Evolutionary conservation across 2,797 vertebrate genomes (phyloP).

Genomic region (Rhynchonycteris naso): DNA sequence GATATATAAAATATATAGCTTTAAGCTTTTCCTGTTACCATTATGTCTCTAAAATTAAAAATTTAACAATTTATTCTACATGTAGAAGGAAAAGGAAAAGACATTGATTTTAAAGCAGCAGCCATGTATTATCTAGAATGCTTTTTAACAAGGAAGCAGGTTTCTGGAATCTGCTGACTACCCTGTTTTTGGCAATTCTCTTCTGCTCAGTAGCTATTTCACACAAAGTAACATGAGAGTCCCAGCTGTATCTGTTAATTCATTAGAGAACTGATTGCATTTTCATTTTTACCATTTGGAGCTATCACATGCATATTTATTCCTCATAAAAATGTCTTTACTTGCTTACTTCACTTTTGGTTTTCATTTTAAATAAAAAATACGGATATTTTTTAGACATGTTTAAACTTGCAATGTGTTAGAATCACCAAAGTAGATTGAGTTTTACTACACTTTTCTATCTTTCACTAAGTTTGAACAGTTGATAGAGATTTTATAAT

Average conservation of each 20-base stretch:
- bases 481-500: slow-evolving; percentile 28
- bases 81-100: slow-evolving; percentile 34
- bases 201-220: slow-evolving; percentile 36
- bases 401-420: slow-evolving; percentile 57
- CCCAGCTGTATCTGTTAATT: slow-evolving; percentile 4
- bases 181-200: neutral
- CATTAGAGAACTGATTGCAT: neutral
- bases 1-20: neutral
- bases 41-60: neutral
- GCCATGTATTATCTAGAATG: slow-evolving; percentile 19
- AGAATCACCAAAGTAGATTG: neutral
- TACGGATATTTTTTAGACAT: neutral
- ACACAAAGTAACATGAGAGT: slow-evolving; percentile 7
- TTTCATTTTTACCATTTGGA: slow-evolving; percentile 31
- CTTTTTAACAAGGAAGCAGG: slow-evolving; percentile 23
- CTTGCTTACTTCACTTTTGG: slow-evolving; percentile 1
- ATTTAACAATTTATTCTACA: neutral
- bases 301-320: slow-evolving; percentile 5
- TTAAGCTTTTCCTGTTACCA: neutral
- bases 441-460: neutral
- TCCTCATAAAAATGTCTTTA: slow-evolving; percentile 26
- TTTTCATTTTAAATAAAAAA: slow-evolving; percentile 31
- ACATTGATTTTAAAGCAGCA: slow-evolving; percentile 40
- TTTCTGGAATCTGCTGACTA: slow-evolving; percentile 55
- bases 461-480: neutral